Base-by-base conservation (phyloP, 2,888 invertebrate species). In the Pardosa pseudoannulata region DNA sequence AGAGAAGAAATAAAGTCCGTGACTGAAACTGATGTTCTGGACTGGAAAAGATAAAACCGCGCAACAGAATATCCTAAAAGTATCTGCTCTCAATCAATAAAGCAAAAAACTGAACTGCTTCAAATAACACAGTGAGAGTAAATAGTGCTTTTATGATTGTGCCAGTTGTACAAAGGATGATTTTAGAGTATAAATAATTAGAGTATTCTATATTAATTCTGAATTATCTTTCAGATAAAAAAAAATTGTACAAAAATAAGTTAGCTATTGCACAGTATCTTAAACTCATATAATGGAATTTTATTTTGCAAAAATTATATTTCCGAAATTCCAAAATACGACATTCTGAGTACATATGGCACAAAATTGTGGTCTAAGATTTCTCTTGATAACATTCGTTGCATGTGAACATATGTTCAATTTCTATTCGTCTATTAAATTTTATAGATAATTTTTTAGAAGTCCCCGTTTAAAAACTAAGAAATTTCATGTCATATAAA, bases 11-110 rank as follows among this genome's bases (percentile, higher is more conserved):
- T 87, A n/a, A 88, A 89, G 31, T 88, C 88, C 27, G 79, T 86
- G 5, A 88, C 89, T 50, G 89, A 89, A 78, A 89, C 88, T 16
- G 88, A 89, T 67, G 73, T 89, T 39, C 76, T 86, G 29, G 89
- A 89, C 74, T 89, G 89, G 89, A 88, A 88, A 72, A 88, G 89
- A 65, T 89, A 79, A 78, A 73, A 9, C 32, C 11, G 6, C 7
- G n/a, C 3, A 5, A 56, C 5, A 16, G 23, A 23, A 56, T 6
- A 23, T 56, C 23, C 23, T 1, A 23, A 5, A 56, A 56, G 6
- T 1, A 56, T 13, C 16, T 16, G 46, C 46, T 23, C 5, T 46
- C 16, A 23, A 3, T 56, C 56, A 11, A 11, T 56, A 23, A 19
- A 56, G 23, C 56, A 72, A 41, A 75, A 70, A 39, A 19, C 39